Conservation (phyloP, 2,113 vertebrate species). For the Elephas maximus region DNA sequence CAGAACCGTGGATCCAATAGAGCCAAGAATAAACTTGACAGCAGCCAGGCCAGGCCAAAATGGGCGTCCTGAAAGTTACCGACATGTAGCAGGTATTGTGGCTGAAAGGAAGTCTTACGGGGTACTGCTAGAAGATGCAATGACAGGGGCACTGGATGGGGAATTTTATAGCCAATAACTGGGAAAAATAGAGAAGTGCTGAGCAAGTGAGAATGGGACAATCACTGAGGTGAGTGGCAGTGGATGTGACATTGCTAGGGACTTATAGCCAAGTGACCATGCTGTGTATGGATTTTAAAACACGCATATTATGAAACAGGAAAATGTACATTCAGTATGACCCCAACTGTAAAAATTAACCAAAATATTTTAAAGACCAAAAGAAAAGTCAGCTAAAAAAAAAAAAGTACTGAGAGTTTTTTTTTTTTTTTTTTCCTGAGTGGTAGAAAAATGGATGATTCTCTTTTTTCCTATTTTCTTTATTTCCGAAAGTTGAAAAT, state of each 20-base stretch:
- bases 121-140: neutral
- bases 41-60: neutral
- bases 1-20: neutral
- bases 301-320: neutral
- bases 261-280: neutral
- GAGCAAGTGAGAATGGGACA: neutral
- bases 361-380: neutral
- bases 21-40: neutral
- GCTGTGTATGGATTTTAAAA: neutral
- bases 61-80: neutral
- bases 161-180: neutral
- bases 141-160: no score
- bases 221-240: neutral
- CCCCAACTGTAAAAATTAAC: neutral
- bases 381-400: neutral
- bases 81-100: no score
- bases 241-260: neutral
- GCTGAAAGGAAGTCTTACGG: neutral
- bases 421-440: neutral
- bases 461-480: no score
- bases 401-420: neutral
- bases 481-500: no score
- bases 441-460: no score
- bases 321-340: neutral
- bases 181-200: neutral